Evolutionary conservation across 2,113 vertebrate species (phyloP), one percentile per base, ranked within the genome.

Genomic region (Chionomys nivalis): DNA sequence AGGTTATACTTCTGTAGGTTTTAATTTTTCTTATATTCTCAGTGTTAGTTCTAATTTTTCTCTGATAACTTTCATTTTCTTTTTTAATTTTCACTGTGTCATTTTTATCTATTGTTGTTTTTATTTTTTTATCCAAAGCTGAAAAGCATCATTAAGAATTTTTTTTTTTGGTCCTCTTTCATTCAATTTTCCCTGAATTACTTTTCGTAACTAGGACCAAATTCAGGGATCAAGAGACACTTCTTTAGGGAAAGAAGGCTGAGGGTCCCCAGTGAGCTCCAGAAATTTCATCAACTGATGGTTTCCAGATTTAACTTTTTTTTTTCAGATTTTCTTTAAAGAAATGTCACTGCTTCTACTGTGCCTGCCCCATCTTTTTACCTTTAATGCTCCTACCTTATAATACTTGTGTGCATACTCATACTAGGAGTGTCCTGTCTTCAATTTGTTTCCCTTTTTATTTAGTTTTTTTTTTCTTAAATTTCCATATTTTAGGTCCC

Each of bases 1-100:
- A 3, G 17, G 1, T 39, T n/a, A 72, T 9, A 8, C 1, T n/a
- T n/a, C 70, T 21, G 16, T 8, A 9, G 36, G 36, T n/a, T n/a
- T n/a, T n/a, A 7, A 36, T 16, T 21, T n/a, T 72, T n/a, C 36
- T 72, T n/a, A 17, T n/a, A 19, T 72, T 72, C 17, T n/a, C 36
- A n/a, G 5, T n/a, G 36, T n/a, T 72, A 72, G 16, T 19, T n/a
- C 16, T n/a, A 16, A 36, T 72, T n/a, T 9, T 72, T 70, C n/a
- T 9, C 36, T n/a, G 36, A n/a, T 72, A 17, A 72, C 36, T 19
- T n/a, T n/a, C n/a, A 21, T 9, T 72, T 72, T n/a, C n/a, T 16
- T 36, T 36, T 5, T 52, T 0, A 36, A 17, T 36, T n/a, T 72
- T 72, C 19, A 72, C 36, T 21, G 0, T 72, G 68, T 72, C 36